Evolutionary conservation across 92 coral and sea anemone species (phyloP), one percentile per base, ranked within the genome.

Genomic region (Chrysogorgia sp.): DNA sequence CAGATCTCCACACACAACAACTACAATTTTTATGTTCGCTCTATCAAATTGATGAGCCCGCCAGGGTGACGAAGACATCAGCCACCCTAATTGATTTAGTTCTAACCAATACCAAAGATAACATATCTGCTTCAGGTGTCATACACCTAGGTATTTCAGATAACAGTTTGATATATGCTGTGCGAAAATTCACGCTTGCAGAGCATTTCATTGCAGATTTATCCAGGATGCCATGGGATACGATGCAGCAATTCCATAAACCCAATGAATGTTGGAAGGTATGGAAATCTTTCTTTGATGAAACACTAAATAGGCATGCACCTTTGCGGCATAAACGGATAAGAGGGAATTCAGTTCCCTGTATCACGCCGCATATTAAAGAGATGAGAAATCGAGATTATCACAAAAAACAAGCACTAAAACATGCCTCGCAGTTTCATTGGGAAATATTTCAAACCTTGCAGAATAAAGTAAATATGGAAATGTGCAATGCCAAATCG

Each of bases 321-420:
- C 79, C 84, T 9, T 0, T 41, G n/a, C 76, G 67, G 10, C 79
- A 55, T 29, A 64, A 22, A 31, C 15, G 72, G 45, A 55, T 61
- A 34, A 57, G 53, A 57, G 62, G 19, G n/a, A 55, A 37, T 43
- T 40, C 71, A 2, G 58, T 67, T 47, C 67, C 77, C 23, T 80
- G 77, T 65, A 80, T 66, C 28, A 34, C 77, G 1, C 41, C 84
- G 2, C 47, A 23, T 15, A 66, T 48, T 7, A 80, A 31, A 9
- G 45, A 34, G 21, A 80, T 64, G 84, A 49, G 77, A 34, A 33
- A 40, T 9, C 29, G 77, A 48, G 67, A 66, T 80, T 66, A 50
- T 21, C 77, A 49, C 32, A 32, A 52, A 50, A 80, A 67, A 61
- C 49, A 56, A 40, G 77, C 77, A 32, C 34, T 80, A 8, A 67